Percentiles rank a stretch among this genome's conserved stretches.
These are phyloP conservation scores for Shinisaurus crocodilurus DNA, from an alignment of 2,113 vertebrate species.

Conservation along the genomic window DNA sequence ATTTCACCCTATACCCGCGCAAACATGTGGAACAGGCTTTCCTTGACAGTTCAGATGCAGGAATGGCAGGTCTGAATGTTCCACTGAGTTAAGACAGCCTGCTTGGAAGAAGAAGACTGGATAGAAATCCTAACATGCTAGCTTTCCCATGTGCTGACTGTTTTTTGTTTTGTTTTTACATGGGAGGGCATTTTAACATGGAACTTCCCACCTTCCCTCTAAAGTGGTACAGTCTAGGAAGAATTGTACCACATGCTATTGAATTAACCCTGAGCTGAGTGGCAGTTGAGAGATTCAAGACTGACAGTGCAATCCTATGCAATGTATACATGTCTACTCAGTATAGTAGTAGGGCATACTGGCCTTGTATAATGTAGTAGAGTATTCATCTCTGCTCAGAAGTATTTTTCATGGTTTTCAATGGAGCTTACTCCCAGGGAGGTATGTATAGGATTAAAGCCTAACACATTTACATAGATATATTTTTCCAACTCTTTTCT, in stretches of 20 bases:
- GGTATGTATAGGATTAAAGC: not conserved
- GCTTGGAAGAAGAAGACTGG: not conserved
- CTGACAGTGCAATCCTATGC: not conserved
- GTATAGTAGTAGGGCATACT: not conserved
- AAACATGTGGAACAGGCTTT: too few relatives aligned
- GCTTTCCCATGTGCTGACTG: not conserved
- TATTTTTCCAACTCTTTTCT: not conserved
- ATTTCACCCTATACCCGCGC: too few relatives aligned
- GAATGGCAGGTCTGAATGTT: too few relatives aligned
- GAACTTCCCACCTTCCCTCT: not conserved
- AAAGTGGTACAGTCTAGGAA: not conserved
- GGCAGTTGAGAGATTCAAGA: not conserved
- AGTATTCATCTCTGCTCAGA: too few relatives aligned
- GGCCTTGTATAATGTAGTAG: not conserved
- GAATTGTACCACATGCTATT: not conserved
- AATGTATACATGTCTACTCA: not conserved
- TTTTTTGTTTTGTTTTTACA: not conserved
- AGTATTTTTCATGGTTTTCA: not conserved
- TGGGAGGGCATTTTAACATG: not conserved
- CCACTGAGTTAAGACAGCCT: too few relatives aligned
- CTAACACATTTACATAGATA: not conserved
- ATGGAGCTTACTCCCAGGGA: not conserved
- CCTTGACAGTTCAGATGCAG: too few relatives aligned
- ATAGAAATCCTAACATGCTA: not conserved
- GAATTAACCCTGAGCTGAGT: not conserved